phyloP scores from a whole-genome alignment of 2,888 invertebrate genomes.

The Nudaria mundana region DNA sequence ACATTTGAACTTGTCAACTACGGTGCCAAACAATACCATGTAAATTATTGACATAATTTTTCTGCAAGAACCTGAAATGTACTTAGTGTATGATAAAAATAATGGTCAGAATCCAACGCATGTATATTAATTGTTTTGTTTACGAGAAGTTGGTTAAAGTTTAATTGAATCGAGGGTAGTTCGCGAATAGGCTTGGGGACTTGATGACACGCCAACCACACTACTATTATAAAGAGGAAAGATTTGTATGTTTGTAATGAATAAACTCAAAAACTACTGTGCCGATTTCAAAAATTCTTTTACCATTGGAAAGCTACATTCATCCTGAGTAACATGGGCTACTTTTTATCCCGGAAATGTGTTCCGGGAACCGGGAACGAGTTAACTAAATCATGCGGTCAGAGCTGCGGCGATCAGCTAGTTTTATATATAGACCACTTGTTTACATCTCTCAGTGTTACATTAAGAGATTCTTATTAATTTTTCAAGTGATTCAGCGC shows the following conservation, averaged over 20 bases:
- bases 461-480: slow-evolving; percentile 25
- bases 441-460: slow-evolving; percentile 48
- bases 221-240: too few relatives aligned
- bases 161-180: slow-evolving; percentile 71
- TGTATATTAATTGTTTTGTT: slow-evolving; percentile 68
- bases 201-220: too few relatives aligned
- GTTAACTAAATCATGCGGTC: too few relatives aligned
- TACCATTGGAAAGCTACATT: too few relatives aligned
- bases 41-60: slow-evolving; percentile 54
- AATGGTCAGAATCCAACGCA: slow-evolving; percentile 46
- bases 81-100: slow-evolving; percentile 19
- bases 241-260: too few relatives aligned
- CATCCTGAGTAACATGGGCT: too few relatives aligned
- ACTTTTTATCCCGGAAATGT: too few relatives aligned
- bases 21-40: slow-evolving; percentile 54
- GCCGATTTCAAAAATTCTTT: too few relatives aligned
- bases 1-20: slow-evolving; percentile 31
- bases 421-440: slow-evolving; percentile 50
- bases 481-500: slow-evolving; percentile 19
- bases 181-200: slow-evolving; percentile 43
- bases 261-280: too few relatives aligned
- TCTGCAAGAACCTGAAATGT: slow-evolving; percentile 16
- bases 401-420: too few relatives aligned
- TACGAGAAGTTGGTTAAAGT: slow-evolving; percentile 75
- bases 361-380: too few relatives aligned